Evolutionary conservation across 2,113 vertebrate species (phyloP).

Genomic region (Arizona elegans): DNA sequence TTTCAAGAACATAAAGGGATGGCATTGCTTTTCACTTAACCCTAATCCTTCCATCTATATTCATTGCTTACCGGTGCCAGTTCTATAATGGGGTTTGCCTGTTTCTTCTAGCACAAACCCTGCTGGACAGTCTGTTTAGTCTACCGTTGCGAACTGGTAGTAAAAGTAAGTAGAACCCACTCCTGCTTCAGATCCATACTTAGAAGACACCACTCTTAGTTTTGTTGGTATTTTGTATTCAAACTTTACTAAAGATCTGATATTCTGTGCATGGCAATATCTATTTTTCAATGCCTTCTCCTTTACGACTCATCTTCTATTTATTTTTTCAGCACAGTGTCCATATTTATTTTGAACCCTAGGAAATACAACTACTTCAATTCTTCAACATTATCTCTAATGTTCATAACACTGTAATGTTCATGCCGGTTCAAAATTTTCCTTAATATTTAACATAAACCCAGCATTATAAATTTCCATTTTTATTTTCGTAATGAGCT

Average conservation of each 20-base stretch:
- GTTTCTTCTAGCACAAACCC: background rate
- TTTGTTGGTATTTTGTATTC: background rate
- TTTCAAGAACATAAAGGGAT: background rate
- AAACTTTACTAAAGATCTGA: background rate
- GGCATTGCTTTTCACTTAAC: background rate
- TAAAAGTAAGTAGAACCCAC: no score
- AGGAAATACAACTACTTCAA: background rate
- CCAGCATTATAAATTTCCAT: background rate
- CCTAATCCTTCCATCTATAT: background rate
- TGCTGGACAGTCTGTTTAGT: background rate
- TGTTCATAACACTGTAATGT: background rate
- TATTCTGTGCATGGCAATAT: background rate
- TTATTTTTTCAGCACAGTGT: background rate
- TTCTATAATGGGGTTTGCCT: background rate
- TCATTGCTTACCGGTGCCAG: background rate
- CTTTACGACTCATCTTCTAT: background rate
- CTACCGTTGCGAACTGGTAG: no score
- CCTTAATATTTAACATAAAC: background rate
- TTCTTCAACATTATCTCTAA: background rate
- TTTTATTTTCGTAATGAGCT: background rate
- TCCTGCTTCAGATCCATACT: background rate
- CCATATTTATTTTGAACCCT: background rate
- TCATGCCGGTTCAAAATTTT: background rate
- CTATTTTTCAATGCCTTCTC: background rate
- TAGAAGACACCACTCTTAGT: background rate